These are phyloP conservation scores for Zophobas morio DNA, from an alignment of 1,140 invertebrate species.

Conservation along the genomic window DNA sequence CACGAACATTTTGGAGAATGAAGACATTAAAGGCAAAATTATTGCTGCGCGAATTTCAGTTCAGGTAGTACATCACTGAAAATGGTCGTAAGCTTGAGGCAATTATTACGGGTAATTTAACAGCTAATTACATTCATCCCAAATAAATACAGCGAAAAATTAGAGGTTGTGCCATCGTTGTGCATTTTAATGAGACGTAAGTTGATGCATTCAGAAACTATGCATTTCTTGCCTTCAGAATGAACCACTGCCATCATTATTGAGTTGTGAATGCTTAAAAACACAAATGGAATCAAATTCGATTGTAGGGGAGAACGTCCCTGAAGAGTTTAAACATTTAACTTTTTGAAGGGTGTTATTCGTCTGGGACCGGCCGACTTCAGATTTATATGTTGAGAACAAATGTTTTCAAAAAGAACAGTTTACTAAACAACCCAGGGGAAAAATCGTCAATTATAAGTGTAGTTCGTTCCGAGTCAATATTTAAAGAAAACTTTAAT, in stretches of 20 bases:
- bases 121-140: slow-evolving; percentile 50
- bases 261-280: slow-evolving; percentile 18
- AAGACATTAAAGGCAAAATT: slow-evolving; percentile 26
- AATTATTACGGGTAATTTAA: slow-evolving; percentile 53
- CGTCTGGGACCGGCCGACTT: slow-evolving; percentile 53
- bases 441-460: slow-evolving; percentile 55
- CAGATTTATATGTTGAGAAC: slow-evolving; percentile 58
- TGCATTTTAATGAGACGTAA: slow-evolving; percentile 34
- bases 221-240: slow-evolving; percentile 5
- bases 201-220: slow-evolving; percentile 15
- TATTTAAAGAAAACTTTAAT: slow-evolving; percentile 58
- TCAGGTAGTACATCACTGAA: slow-evolving; percentile 26
- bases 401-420: slow-evolving; percentile 58
- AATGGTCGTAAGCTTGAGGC: slow-evolving; percentile 33
- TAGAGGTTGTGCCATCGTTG: slow-evolving; percentile 43
- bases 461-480: slow-evolving; percentile 48
- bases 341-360: slow-evolving; percentile 55
- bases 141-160: slow-evolving; percentile 49
- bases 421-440: slow-evolving; percentile 55
- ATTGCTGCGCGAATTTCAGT: slow-evolving; percentile 13
- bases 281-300: slow-evolving; percentile 53
- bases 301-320: slow-evolving; percentile 49
- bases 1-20: slow-evolving; percentile 17
- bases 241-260: not conserved
- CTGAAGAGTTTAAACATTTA: slow-evolving; percentile 61